A percentile compares a stretch with the other conserved stretches of the same genome.
Evolutionary conservation across 2,797 vertebrate genomes (phyloP).

Genomic region (Myotis vivesi): DNA sequence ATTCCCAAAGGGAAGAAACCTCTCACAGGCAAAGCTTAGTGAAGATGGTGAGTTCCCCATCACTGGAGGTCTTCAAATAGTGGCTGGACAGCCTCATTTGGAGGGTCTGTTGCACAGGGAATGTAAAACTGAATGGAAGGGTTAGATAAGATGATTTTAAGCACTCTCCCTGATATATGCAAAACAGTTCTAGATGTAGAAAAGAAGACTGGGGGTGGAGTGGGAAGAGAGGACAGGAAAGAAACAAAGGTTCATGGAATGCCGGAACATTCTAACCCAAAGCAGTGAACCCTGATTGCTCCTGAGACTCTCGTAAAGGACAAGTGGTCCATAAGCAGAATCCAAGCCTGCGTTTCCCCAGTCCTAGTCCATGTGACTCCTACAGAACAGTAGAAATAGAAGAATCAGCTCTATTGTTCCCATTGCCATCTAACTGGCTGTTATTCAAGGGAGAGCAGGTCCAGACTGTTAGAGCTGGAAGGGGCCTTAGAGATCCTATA

Average conservation of each 20-base stretch:
- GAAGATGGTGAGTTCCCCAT: background rate
- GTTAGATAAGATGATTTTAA: constrained; percentile 27
- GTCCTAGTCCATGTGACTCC: background rate
- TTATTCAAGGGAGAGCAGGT: constrained; percentile 16
- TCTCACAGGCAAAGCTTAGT: background rate
- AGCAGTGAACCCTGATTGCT: constrained; percentile 1
- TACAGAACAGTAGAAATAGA: background rate
- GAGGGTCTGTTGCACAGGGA: constrained; percentile 33
- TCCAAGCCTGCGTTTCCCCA: background rate
- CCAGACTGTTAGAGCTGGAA: constrained; percentile 11
- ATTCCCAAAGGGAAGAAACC: constrained; percentile 33
- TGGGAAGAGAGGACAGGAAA: background rate
- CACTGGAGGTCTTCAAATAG: constrained; percentile 34
- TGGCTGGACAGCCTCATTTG: background rate
- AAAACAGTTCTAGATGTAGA: constrained; percentile 50
- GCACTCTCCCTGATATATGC: background rate
- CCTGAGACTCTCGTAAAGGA: constrained; percentile 16
- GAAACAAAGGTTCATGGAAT: constrained; percentile 28
- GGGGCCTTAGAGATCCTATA: background rate
- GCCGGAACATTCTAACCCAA: constrained; percentile 27
- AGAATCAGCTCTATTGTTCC: background rate
- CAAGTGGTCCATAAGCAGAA: constrained; percentile 49
- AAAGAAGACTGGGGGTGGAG: background rate
- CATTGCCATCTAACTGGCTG: background rate
- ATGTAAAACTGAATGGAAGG: background rate